Conservation (phyloP, 2,888 invertebrate genomes). For the Rhagonycha lutea region DNA sequence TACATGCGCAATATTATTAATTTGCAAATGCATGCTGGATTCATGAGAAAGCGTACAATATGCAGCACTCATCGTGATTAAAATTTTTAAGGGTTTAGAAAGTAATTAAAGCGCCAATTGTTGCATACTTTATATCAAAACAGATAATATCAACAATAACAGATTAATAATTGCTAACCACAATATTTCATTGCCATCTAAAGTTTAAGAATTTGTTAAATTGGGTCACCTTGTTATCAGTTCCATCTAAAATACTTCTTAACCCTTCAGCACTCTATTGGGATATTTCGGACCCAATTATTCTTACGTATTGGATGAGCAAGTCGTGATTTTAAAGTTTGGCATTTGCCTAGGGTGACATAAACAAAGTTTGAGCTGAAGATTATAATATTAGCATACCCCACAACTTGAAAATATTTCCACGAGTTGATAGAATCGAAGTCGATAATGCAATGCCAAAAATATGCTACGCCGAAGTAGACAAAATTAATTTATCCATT, state of each 20-base stretch:
- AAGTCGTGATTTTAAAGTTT: background rate
- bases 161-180: background rate
- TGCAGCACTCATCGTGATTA: background rate
- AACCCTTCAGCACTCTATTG: background rate
- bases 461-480: background rate
- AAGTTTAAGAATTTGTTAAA: no score
- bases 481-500: background rate
- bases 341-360: background rate
- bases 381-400: background rate
- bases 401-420: background rate
- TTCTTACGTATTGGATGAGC: no score
- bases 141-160: background rate
- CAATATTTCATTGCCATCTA: background rate
- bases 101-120: background rate
- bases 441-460: background rate
- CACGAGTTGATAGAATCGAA: background rate
- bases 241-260: background rate
- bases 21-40: slow-evolving; percentile 14
- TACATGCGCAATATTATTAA: slow-evolving; percentile 8
- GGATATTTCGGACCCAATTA: background rate
- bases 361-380: background rate
- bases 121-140: background rate
- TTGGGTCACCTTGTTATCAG: background rate
- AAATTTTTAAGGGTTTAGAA: no score
- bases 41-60: background rate